Base-by-base conservation (phyloP, 2,113 vertebrate genomes). In the Mastomys coucha region DNA sequence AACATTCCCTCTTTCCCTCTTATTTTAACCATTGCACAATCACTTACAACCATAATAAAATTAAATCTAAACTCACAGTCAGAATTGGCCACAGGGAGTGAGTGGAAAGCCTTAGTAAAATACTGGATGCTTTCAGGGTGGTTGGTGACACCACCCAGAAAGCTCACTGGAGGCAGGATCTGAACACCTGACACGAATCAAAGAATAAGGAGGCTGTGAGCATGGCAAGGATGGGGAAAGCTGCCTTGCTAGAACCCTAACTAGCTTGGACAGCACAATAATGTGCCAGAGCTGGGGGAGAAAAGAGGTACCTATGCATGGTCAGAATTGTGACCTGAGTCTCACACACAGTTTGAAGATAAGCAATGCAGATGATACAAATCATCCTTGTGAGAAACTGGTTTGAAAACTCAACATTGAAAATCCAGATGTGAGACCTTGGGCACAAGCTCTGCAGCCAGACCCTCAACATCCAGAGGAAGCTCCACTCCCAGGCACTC, bases 301-400 rank as follows among this genome's bases (percentile, higher is more conserved):
- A 89, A 76, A 85, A 53, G 49, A 56, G 70, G 22, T 31, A 81
- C 20, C 56, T 92, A 0, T 91, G 89, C 86, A 39, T 53, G 53
- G 60, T 56, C 60, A 20, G 69, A 90, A 31, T 28, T 19, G 28
- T 72, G 16, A 3, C 67, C 49, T 69, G 36, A n/a, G 12, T 56
- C 39, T 75, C 67, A 78, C 5, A 86, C 12, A 7, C 4, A 10
- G 45, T 39, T 31, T 82, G 67, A 87, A 45, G 77, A 73, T 73
- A 51, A 82, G 13, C 39, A 69, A 65, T 5, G 8, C 8, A 31
- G 8, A 31, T 56, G 31, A 26, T n/a, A 65, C 22, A 96, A 45
- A 90, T 81, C 81, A 24, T 0, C 36, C 91, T 92, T 45, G 56
- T 88, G 39, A 96, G 53, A 95, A 75, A 58, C 1, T 93, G 51